These are phyloP conservation scores for Drosophila triauraria DNA, from an alignment of 1,140 invertebrate species.

Conservation along the genomic window DNA sequence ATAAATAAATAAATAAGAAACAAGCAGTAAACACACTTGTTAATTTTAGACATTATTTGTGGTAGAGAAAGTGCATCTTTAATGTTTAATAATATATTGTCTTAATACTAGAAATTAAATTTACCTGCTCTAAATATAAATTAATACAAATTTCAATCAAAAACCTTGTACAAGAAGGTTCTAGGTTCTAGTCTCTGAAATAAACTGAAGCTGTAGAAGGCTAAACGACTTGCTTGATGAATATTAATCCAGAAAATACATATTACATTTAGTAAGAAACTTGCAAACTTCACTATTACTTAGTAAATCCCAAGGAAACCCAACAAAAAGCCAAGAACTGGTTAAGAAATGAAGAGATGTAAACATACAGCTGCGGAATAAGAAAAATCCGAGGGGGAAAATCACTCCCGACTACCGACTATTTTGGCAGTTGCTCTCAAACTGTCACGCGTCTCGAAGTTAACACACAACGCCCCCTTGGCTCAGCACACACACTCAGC, in stretches of 20 bases:
- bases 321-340: background rate
- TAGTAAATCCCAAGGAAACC: too few relatives aligned
- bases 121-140: background rate
- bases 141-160: background rate
- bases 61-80: background rate
- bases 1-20: background rate
- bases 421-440: slow-evolving; percentile 19
- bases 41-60: background rate
- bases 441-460: slow-evolving; percentile 16
- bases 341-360: background rate
- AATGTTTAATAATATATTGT: background rate
- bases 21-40: too few relatives aligned
- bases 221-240: background rate
- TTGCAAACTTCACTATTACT: background rate
- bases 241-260: background rate
- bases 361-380: background rate
- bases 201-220: background rate
- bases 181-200: too few relatives aligned
- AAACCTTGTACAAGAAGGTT: background rate
- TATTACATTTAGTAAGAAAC: background rate
- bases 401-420: background rate
- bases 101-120: background rate
- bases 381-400: background rate
- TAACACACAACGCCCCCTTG: slow-evolving; percentile 7
- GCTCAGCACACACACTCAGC: slow-evolving; percentile 1